Base-by-base conservation (phyloP, 1,140 invertebrate genomes). In the Dolichoris vasculosae region DNA sequence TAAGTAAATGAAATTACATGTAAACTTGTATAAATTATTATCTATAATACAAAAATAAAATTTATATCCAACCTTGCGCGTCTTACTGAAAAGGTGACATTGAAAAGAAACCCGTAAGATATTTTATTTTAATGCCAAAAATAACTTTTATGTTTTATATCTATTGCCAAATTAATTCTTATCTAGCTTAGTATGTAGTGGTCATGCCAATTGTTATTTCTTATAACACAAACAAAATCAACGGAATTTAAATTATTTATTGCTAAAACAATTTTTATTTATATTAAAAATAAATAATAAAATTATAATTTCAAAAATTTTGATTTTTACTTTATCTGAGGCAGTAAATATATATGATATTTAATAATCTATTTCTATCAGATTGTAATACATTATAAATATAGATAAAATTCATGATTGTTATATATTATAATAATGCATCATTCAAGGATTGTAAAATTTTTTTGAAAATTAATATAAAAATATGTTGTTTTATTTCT, bases 101-200 rank as follows among this genome's bases (percentile, higher is more conserved):
- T 75, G 71, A n/a, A 11, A 35, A 77, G 35, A 46, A 77, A 51
- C n/a, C 30, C 55, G 8, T 55, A 51, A 55, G 43, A 77, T 77
- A 20, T 20, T 20, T 73, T 51, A 77, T 15, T 32, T 51, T 77
- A 77, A 30, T 69, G 64, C 64, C 79, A 82, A 82, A 71, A 55
- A 67, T 73, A 55, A 82, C 55, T n/a, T 81, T 81, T 48, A 46
- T 20, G 30, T 64, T 35, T 26, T 40, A 38, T 23, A 30, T 2
- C 48, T 55, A 71, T 73, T 82, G 67, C 69, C 35, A 82, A 82
- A 82, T 82, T 23, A 82, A 51, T 8, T n/a, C 32, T 73, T 38
- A 2, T 38, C 4, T 51, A 46, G 15, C 0, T 51, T n/a, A 71
- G 2, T 48, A 51, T 2, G 26, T 35, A 30, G 35, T 20, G 43